Evolutionary conservation across 2,888 invertebrate species (phyloP), one percentile per base, ranked within the genome.

Genomic region (Ophioninae sp.): DNA sequence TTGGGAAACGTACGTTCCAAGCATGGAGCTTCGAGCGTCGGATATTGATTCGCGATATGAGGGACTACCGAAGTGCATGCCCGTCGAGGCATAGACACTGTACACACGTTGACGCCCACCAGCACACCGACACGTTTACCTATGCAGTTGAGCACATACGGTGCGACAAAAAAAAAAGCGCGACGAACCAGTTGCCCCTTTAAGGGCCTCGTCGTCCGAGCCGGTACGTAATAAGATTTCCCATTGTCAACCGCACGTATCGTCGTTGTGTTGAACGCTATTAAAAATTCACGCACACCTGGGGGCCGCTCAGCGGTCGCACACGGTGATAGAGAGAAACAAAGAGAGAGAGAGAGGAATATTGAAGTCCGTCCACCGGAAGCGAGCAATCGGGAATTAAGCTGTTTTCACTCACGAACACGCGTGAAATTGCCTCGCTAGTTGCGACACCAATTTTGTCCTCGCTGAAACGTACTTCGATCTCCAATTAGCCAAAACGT

Each of bases 41-140:
- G 69, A 81, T 87, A 87, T 87, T 85, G 87, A 87, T 87, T 86
- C 70, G 64, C 85, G 79, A 87, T 84, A 82, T 62, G 83, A 85
- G 76, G 82, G 81, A 81, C 79, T 77, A 37, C n/a, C 23, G 67
- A 41, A 50, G 67, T 50, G 57, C 57, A 37, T 57, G 57, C 37
- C 30, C 30, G 70, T 68, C 61, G 73, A 37, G 64, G 50, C 61
- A 7, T 17, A 0, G 30, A 17, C 50, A 21, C 56, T 17, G 57
- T 8, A 78, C 75, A 78, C 76, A 39, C 20, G 65, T 20, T 44
- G 56, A 76, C 61, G 67, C 50, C n/a, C n/a, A n/a, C n/a, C n/a
- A n/a, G n/a, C n/a, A 67, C 56, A 44, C 44, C 44, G 10, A 44
- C 44, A 44, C 44, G 44, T 20, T n/a, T n/a, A 6, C 17, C 10